Evolutionary conservation across 1,140 invertebrate species (phyloP).

Genomic region (Lucilia sericata): DNA sequence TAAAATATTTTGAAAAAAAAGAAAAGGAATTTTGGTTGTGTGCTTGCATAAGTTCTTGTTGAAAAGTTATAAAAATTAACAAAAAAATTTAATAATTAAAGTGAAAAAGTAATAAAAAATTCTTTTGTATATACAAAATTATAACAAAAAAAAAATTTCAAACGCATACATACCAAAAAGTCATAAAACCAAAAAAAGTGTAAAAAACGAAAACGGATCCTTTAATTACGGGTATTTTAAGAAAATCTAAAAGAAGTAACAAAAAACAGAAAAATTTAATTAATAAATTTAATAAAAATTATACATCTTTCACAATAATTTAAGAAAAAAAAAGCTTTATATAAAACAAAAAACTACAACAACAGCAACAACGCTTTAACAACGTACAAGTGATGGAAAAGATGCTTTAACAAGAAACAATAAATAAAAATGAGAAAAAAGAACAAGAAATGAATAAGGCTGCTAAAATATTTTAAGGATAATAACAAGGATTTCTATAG

Average conservation of each 20-base stretch:
- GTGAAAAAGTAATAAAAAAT: background rate
- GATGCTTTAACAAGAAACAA: background rate
- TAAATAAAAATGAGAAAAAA: background rate
- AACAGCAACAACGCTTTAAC: background rate
- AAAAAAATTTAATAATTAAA: background rate
- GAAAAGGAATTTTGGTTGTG: background rate
- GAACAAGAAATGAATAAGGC: background rate
- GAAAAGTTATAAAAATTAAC: background rate
- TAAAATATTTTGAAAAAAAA: background rate
- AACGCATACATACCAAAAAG: background rate
- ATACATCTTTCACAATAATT: background rate
- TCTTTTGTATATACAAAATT: background rate
- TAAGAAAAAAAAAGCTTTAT: background rate
- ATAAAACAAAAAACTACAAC: background rate
- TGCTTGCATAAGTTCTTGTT: background rate
- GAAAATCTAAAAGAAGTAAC: background rate
- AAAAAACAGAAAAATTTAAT: background rate
- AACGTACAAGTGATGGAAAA: background rate
- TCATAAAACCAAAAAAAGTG: background rate
- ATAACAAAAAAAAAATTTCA: background rate
- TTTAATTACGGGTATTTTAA: constrained; percentile 21
- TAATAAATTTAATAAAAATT: background rate
- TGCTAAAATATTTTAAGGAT: background rate
- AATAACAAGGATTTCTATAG: background rate
- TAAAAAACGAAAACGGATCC: background rate